phyloP scores from a whole-genome alignment of 2,113 vertebrate genomes.

The Rutilus rutilus region DNA sequence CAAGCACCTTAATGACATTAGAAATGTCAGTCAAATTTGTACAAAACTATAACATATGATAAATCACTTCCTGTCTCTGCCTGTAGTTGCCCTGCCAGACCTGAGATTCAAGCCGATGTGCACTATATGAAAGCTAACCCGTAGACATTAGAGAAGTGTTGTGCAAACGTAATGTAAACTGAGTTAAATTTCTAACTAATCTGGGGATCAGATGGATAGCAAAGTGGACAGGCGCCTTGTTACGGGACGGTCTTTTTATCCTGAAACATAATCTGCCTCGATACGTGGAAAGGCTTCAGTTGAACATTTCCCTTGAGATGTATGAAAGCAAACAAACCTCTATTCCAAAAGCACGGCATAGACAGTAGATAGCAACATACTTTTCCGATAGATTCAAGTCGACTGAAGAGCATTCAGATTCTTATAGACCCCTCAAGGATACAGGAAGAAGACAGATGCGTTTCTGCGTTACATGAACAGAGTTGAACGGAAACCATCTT shows the following conservation, averaged over 20 bases:
- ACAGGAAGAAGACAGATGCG: slow-evolving; percentile 13
- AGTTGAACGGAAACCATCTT: background rate
- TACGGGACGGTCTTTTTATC: slow-evolving; percentile 22
- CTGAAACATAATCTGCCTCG: slow-evolving; percentile 35
- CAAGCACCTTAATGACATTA: background rate
- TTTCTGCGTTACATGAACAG: background rate
- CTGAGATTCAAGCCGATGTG: slow-evolving; percentile 3
- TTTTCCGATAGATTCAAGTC: slow-evolving; percentile 29
- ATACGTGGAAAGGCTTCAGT: background rate
- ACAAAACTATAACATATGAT: background rate
- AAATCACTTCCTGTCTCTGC: background rate
- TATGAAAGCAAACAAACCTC: slow-evolving; percentile 27
- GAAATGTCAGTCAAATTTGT: background rate
- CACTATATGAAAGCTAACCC: slow-evolving; percentile 22
- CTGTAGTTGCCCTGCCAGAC: background rate
- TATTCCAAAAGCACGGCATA: background rate
- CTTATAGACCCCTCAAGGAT: slow-evolving; percentile 32
- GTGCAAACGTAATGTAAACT: slow-evolving; percentile 34
- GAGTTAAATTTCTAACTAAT: slow-evolving; percentile 13
- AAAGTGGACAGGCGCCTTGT: slow-evolving; percentile 40
- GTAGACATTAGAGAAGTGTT: slow-evolving; percentile 22
- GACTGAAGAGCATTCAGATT: slow-evolving; percentile 24
- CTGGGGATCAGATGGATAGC: slow-evolving; percentile 13
- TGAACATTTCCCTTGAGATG: slow-evolving; percentile 41
- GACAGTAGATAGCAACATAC: background rate